Conservation (phyloP, 2,113 vertebrate genomes). For the Oncorhynchus mykiss region DNA sequence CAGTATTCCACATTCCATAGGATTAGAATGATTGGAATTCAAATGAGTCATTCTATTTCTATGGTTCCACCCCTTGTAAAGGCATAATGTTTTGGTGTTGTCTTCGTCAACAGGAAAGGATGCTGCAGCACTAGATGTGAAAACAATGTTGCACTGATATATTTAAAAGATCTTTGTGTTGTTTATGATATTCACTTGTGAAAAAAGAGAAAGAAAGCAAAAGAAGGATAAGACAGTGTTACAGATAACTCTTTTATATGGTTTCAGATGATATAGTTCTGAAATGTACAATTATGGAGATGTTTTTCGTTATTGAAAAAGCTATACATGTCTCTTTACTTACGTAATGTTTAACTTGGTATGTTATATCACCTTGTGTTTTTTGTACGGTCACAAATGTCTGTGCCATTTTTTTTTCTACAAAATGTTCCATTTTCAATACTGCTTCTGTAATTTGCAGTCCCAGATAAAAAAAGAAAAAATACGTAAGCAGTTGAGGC, state of each 20-base stretch:
- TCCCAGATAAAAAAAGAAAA: constrained; percentile 49
- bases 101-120: constrained; percentile 77
- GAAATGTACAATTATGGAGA: constrained; percentile 64
- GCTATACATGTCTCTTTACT: constrained; percentile 52
- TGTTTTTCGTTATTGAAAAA: constrained; percentile 67
- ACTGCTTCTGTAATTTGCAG: constrained; percentile 67
- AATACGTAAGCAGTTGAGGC: constrained; percentile 27
- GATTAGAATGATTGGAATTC: background rate
- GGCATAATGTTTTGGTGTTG: background rate
- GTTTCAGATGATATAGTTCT: constrained; percentile 62
- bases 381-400: constrained; percentile 65
- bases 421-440: constrained; percentile 60
- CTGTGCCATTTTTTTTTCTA: constrained; percentile 56
- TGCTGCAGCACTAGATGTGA: constrained; percentile 85
- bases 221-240: constrained; percentile 47
- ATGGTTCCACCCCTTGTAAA: too few relatives aligned
- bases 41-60: too few relatives aligned
- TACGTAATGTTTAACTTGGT: constrained; percentile 62
- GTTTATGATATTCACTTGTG: constrained; percentile 66
- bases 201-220: constrained; percentile 27
- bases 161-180: constrained; percentile 67
- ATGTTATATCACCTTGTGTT: constrained; percentile 63
- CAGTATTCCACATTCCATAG: background rate
- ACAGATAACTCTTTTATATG: constrained; percentile 49
- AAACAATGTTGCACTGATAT: constrained; percentile 79